A percentile compares a stretch with the other conserved stretches of the same genome.
Evolutionary conservation across 2,113 vertebrate genomes (phyloP).

Genomic region (Plecturocebus donacophilus): DNA sequence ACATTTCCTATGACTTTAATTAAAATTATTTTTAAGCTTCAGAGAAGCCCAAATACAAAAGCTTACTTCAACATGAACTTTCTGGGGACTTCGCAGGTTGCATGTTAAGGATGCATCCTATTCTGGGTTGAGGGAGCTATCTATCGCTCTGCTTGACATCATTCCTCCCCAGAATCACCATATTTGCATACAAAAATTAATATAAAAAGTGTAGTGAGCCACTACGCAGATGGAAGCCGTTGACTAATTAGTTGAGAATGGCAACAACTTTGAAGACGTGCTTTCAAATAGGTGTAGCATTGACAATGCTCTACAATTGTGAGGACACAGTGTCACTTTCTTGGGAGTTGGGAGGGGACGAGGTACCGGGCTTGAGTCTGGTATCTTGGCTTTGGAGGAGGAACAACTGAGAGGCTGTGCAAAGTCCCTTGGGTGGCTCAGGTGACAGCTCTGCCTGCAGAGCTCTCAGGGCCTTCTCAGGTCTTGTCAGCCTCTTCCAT

Average conservation of each 20-base stretch:
- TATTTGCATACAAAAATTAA: slow-evolving; percentile 67
- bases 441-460: background rate
- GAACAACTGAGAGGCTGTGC: background rate
- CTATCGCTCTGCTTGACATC: slow-evolving; percentile 43
- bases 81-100: background rate
- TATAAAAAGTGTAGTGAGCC: slow-evolving; percentile 52
- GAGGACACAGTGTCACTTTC: slow-evolving; percentile 33
- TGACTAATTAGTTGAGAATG: slow-evolving; percentile 68
- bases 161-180: background rate
- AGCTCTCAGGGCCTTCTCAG: background rate
- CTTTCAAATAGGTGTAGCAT: slow-evolving; percentile 40
- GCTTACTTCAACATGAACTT: slow-evolving; percentile 41
- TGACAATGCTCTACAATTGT: slow-evolving; percentile 9
- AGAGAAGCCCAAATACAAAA: slow-evolving; percentile 33
- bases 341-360: background rate
- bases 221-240: slow-evolving; percentile 62
- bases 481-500: background rate
- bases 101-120: background rate
- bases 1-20: slow-evolving; percentile 54
- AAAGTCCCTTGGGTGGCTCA: background rate
- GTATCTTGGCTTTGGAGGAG: background rate
- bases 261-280: slow-evolving; percentile 53
- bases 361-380: background rate
- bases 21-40: slow-evolving; percentile 61
- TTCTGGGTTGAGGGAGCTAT: background rate